phyloP scores from a whole-genome alignment of 2,888 invertebrate genomes.

The Dione juno region DNA sequence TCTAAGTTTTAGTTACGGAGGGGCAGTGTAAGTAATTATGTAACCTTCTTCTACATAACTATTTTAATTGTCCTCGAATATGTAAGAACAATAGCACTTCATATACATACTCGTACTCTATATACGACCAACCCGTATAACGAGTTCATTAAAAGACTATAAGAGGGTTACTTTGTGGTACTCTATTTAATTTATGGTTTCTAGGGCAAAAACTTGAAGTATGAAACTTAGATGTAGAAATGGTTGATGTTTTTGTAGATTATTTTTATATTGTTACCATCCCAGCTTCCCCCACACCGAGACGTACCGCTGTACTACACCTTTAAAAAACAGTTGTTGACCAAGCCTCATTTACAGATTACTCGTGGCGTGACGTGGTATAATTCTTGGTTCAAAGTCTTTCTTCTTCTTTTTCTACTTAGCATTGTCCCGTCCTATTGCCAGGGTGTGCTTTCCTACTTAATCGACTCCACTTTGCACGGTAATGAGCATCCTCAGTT shows the following conservation, averaged over 20 bases:
- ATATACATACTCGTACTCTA: not conserved
- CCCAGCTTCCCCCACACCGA: too few relatives aligned
- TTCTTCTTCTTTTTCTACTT: too few relatives aligned
- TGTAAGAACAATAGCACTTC: slow-evolving; percentile 16
- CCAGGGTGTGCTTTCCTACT: too few relatives aligned
- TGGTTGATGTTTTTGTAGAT: not conserved
- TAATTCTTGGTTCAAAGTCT: too few relatives aligned
- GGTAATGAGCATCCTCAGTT: too few relatives aligned
- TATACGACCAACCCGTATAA: slow-evolving; percentile 17
- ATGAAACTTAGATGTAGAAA: not conserved
- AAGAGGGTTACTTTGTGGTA: slow-evolving; percentile 14
- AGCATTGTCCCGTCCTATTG: too few relatives aligned
- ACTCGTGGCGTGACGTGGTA: too few relatives aligned
- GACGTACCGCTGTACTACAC: too few relatives aligned
- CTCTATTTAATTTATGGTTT: not conserved
- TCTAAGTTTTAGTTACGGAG: not conserved
- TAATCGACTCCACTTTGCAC: too few relatives aligned
- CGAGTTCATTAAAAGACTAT: slow-evolving; percentile 23
- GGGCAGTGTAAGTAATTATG: slow-evolving; percentile 13
- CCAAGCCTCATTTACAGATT: too few relatives aligned
- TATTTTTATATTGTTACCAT: too few relatives aligned
- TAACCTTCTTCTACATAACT: slow-evolving; percentile 16
- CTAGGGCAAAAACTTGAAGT: not conserved
- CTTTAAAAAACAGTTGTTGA: too few relatives aligned
- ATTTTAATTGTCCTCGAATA: slow-evolving; percentile 23